A percentile compares a stretch with the other conserved stretches of the same genome.
These are phyloP conservation scores for Brachyalestes nurse DNA, from an alignment of 2,797 vertebrate genomes.

Conservation along the genomic window DNA sequence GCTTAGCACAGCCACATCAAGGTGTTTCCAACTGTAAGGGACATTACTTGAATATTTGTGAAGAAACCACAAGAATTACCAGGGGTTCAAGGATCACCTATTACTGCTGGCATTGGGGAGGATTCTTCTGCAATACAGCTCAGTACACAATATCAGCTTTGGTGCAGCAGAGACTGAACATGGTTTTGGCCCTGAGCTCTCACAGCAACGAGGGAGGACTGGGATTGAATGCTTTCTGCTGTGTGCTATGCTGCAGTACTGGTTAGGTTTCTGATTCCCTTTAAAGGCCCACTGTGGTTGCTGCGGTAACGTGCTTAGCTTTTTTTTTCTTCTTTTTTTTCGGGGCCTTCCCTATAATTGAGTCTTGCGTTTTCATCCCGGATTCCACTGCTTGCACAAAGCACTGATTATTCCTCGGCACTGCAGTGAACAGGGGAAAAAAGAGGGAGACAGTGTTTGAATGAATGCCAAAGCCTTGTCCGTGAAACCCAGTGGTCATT, in stretches of 20 bases:
- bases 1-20: neutral
- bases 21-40: neutral
- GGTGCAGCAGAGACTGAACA: conserved; percentile 30
- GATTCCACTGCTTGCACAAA: conserved; percentile 81
- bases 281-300: conserved; percentile 72
- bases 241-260: conserved; percentile 47
- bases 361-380: conserved; percentile 69
- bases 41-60: neutral
- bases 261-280: conserved; percentile 59
- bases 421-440: conserved; percentile 40
- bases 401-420: conserved; percentile 80
- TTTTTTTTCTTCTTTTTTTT: conserved; percentile 59
- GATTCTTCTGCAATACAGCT: conserved; percentile 22
- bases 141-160: conserved; percentile 43
- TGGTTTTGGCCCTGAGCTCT: conserved; percentile 43
- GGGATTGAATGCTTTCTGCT: conserved; percentile 40
- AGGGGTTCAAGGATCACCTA: conserved; percentile 5
- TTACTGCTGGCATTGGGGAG: neutral
- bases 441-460: conserved; percentile 51
- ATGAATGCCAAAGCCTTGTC: conserved; percentile 76
- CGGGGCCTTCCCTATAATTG: conserved; percentile 75
- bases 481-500: conserved; percentile 72
- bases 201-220: conserved; percentile 13
- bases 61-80: conserved; percentile 11
- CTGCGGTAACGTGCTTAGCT: conserved; percentile 65